A percentile compares a stretch with the other conserved stretches of the same genome.
phyloP scores from a whole-genome alignment of 2,797 vertebrate genomes.

The Clarias pachynema region DNA sequence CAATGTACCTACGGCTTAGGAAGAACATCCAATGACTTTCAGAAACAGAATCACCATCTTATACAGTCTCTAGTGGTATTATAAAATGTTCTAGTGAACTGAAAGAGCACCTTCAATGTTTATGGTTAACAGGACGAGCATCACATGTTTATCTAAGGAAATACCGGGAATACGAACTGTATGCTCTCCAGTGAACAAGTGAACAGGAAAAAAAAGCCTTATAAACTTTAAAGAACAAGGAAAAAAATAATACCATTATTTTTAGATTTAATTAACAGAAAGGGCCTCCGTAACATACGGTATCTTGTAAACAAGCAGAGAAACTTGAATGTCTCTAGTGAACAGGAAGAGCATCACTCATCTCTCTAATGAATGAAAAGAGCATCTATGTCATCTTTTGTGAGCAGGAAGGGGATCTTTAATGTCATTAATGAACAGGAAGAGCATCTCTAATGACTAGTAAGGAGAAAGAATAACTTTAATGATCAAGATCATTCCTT shows the following conservation, averaged over 20 bases:
- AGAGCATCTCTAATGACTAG: background rate
- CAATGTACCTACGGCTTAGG: background rate
- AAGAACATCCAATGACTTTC: background rate
- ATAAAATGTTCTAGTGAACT: background rate
- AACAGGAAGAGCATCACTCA: background rate
- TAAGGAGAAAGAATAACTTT: background rate
- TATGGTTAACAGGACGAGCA: background rate
- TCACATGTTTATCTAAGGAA: background rate
- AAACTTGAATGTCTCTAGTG: background rate
- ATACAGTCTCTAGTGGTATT: background rate
- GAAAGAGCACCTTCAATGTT: background rate
- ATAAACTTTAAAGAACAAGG: background rate
- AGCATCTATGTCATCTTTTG: background rate
- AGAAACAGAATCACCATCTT: background rate
- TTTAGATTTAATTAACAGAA: background rate
- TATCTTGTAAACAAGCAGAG: background rate
- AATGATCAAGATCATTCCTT: constrained; percentile 1
- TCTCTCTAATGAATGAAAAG: background rate
- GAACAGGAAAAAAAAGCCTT: background rate
- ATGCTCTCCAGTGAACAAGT: background rate
- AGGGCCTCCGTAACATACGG: background rate
- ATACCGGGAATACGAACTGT: too few relatives aligned
- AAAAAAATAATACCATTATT: too few relatives aligned
- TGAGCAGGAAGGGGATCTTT: background rate
- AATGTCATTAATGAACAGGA: background rate